Conservation (phyloP, 1,140 invertebrate genomes). For the Branchinecta lynchi region DNA sequence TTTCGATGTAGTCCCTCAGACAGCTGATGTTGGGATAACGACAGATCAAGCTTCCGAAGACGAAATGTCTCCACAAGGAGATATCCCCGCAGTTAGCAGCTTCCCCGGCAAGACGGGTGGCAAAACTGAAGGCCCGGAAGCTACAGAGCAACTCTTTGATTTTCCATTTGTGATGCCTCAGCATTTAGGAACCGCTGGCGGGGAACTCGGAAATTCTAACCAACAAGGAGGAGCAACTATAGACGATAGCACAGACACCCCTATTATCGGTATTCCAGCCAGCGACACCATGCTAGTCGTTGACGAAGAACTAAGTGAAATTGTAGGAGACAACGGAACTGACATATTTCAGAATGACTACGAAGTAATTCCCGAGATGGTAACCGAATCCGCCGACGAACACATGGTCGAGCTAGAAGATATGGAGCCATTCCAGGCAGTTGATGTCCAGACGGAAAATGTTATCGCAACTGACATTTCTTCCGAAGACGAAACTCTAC, state of each 20-base stretch:
- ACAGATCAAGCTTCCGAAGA: no score
- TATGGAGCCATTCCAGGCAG: neutral
- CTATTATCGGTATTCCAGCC: neutral
- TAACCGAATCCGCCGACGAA: neutral
- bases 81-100: no score
- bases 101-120: neutral
- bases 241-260: neutral
- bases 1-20: neutral
- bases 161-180: no score
- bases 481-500: neutral
- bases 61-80: no score
- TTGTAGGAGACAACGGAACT: neutral
- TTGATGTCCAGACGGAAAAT: neutral
- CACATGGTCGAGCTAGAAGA: neutral
- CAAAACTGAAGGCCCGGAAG: neutral
- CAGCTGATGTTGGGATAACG: no score
- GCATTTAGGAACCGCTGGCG: no score
- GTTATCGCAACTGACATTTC: neutral
- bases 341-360: neutral
- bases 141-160: neutral
- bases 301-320: slow-evolving; percentile 7
- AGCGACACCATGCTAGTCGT: neutral
- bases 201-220: no score
- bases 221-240: neutral
- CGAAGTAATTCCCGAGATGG: neutral